These are phyloP conservation scores for Cyclargus thomasi DNA, from an alignment of 1,140 invertebrate genomes.

Conservation along the genomic window DNA sequence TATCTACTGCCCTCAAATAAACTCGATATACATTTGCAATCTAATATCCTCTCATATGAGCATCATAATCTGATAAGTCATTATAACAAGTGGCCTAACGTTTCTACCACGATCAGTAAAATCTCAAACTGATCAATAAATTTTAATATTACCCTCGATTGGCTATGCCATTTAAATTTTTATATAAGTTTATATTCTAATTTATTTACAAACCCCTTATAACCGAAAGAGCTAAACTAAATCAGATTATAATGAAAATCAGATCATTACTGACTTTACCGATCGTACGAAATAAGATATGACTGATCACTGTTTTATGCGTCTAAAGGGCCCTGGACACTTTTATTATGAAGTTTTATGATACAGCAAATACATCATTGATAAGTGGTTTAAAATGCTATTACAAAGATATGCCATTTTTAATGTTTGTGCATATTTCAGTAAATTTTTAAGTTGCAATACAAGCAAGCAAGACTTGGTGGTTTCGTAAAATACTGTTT, in stretches of 20 bases:
- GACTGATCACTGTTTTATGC: neutral
- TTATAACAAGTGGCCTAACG: neutral
- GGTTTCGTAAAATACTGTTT: neutral
- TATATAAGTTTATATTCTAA: constrained; percentile 10
- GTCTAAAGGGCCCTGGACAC: neutral
- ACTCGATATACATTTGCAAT: neutral
- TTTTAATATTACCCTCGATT: constrained; percentile 13
- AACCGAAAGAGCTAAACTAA: constrained; percentile 5
- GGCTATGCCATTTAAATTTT: constrained; percentile 6
- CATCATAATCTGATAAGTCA: neutral
- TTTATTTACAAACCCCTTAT: neutral
- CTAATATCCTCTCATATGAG: neutral
- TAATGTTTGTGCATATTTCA: neutral
- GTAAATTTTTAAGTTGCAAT: too few species aligned
- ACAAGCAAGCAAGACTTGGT: neutral
- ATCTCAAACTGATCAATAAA: constrained; percentile 22
- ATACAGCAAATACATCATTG: too few species aligned
- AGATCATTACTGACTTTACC: constrained; percentile 21
- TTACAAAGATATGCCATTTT: neutral
- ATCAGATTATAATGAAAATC: constrained; percentile 20
- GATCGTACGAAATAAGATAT: constrained; percentile 18
- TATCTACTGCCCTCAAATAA: neutral
- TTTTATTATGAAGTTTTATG: too few species aligned
- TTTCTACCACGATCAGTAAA: constrained; percentile 29
- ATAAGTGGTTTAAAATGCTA: too few species aligned